Percentiles rank a stretch among this genome's conserved stretches.
phyloP scores from a whole-genome alignment of 2,888 invertebrate genomes.

The Hesperia comma region DNA sequence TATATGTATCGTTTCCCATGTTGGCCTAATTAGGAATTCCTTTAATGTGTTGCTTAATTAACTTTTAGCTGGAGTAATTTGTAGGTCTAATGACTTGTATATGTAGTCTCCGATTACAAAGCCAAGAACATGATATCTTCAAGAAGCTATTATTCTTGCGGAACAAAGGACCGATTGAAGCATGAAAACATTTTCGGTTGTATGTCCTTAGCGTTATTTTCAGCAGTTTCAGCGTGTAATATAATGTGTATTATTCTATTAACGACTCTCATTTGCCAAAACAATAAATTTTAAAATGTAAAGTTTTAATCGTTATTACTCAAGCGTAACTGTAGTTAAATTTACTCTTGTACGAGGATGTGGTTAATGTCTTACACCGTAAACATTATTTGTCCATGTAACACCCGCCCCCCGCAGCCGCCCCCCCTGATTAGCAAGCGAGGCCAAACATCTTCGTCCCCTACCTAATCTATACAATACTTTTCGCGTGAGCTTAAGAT shows the following conservation, averaged over 20 bases:
- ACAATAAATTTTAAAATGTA: background rate
- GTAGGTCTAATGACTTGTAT: too few relatives aligned
- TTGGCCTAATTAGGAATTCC: too few relatives aligned
- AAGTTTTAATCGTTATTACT: background rate
- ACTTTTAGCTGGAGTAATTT: too few relatives aligned
- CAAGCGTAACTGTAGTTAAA: constrained; percentile 2
- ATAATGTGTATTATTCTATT: background rate
- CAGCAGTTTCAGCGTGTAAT: too few relatives aligned
- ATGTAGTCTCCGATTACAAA: background rate
- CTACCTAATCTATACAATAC: constrained; percentile 69
- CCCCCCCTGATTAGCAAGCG: constrained; percentile 59
- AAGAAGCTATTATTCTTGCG: too few relatives aligned
- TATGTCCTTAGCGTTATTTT: too few relatives aligned
- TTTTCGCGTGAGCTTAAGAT: constrained; percentile 72
- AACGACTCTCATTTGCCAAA: background rate
- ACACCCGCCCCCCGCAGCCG: background rate
- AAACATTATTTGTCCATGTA: constrained; percentile 51
- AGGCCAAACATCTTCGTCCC: constrained; percentile 64
- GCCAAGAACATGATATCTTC: too few relatives aligned
- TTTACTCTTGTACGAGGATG: background rate
- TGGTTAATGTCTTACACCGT: constrained; percentile 21
- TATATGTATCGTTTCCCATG: too few relatives aligned
- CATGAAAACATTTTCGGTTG: too few relatives aligned
- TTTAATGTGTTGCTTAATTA: too few relatives aligned
- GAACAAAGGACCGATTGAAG: too few relatives aligned